Conservation (phyloP, 2,888 invertebrate genomes). For the Carcina quercana region DNA sequence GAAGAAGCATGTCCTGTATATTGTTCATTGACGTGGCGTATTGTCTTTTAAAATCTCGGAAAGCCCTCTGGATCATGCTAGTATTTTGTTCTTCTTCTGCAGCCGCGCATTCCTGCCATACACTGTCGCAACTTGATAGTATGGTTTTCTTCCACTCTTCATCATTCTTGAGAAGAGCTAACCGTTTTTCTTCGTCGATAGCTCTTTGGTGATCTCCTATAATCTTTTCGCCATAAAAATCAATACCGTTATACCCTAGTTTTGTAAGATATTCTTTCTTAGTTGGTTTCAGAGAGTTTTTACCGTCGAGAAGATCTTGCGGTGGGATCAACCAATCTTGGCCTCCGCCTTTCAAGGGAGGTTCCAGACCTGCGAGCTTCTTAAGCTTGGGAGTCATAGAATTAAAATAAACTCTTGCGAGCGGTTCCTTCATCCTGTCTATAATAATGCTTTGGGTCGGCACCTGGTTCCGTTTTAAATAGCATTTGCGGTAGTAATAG, state of each 20-base stretch:
- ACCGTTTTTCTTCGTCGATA: conserved; percentile 33
- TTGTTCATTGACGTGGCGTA: conserved; percentile 40
- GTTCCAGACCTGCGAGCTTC: conserved; percentile 52
- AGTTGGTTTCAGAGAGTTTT: conserved; percentile 43
- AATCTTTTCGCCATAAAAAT: conserved; percentile 30
- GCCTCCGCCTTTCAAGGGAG: conserved; percentile 53
- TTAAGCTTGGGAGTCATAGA: conserved; percentile 48
- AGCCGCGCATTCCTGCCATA: conserved; percentile 30
- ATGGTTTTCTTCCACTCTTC: conserved; percentile 38
- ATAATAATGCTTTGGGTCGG: conserved; percentile 54
- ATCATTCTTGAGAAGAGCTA: conserved; percentile 34
- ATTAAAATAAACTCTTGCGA: conserved; percentile 56
- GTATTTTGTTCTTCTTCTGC: conserved; percentile 35
- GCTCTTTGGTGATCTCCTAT: conserved; percentile 28
- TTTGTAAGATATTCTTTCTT: conserved; percentile 35
- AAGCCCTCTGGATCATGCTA: conserved; percentile 32
- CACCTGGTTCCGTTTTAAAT: conserved; percentile 42
- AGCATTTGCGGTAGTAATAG: conserved; percentile 49
- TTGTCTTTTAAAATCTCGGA: conserved; percentile 37
- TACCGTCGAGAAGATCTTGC: conserved; percentile 39
- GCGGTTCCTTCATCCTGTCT: conserved; percentile 41
- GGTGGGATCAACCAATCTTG: conserved; percentile 54
- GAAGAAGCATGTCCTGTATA: conserved; percentile 41
- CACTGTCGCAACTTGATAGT: conserved; percentile 19
- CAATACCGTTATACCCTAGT: conserved; percentile 42